phyloP scores from a whole-genome alignment of 2,113 vertebrate genomes.

The Campylomormyrus tamandua region DNA sequence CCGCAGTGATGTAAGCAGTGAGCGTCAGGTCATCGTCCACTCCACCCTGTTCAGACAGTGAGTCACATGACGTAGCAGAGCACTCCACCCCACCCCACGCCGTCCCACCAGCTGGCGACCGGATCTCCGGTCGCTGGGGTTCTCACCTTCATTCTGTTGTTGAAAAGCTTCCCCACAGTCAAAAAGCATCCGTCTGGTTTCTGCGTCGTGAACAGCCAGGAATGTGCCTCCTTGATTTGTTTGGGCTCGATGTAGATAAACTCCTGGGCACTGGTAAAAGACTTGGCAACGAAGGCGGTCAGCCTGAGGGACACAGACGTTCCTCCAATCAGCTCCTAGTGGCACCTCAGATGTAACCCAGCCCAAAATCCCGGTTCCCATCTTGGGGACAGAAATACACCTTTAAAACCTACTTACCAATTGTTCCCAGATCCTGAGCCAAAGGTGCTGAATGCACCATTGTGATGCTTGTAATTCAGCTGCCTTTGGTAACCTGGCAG shows the following conservation, averaged over 20 bases:
- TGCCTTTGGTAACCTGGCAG: slow-evolving; percentile 75
- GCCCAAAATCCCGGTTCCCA: not conserved
- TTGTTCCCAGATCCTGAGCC: slow-evolving; percentile 67
- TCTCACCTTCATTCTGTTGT: slow-evolving; percentile 67
- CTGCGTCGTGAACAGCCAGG: slow-evolving; percentile 59
- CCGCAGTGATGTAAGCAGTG: slow-evolving; percentile 62
- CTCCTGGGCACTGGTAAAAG: slow-evolving; percentile 55
- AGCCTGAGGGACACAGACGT: slow-evolving; percentile 51
- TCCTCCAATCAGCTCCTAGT: not conserved
- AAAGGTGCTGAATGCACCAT: slow-evolving; percentile 79
- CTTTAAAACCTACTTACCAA: slow-evolving; percentile 62
- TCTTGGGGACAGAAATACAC: not conserved
- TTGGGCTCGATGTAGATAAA: slow-evolving; percentile 54
- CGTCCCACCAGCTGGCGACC: not conserved
- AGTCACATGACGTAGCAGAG: not conserved
- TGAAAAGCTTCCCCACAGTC: slow-evolving; percentile 56
- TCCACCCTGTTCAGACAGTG: slow-evolving; percentile 56
- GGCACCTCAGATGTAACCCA: not conserved
- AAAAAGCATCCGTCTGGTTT: slow-evolving; percentile 61
- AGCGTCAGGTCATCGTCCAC: slow-evolving; percentile 68
- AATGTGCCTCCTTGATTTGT: slow-evolving; percentile 34
- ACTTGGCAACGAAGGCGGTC: slow-evolving; percentile 67
- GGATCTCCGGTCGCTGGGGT: not conserved
- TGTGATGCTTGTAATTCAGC: slow-evolving; percentile 66
- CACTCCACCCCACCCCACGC: not conserved